A percentile compares a stretch with the other conserved stretches of the same genome.
Evolutionary conservation across 2,888 invertebrate genomes (phyloP).

Genomic region (Drosophila fulvimacula): DNA sequence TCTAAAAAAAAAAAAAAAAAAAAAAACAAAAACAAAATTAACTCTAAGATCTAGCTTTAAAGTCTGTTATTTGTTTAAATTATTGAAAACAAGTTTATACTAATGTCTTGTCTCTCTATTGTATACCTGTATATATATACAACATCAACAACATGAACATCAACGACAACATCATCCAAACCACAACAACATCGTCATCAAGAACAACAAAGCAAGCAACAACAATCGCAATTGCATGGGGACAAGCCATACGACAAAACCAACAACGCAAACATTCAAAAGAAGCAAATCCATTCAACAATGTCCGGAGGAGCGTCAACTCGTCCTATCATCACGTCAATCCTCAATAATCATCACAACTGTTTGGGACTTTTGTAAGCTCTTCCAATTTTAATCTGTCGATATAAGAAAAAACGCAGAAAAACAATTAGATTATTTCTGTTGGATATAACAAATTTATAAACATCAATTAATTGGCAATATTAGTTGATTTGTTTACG

Average conservation of each 20-base stretch:
- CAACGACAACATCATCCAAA: conserved; percentile 31
- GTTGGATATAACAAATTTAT: conserved; percentile 22
- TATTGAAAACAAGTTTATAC: conserved; percentile 69
- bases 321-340: conserved; percentile 2
- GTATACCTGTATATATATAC: conserved; percentile 77
- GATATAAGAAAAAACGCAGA: conserved; percentile 12
- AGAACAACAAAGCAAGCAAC: conserved; percentile 12
- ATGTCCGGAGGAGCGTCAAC: conserved; percentile 8
- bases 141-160: conserved; percentile 43
- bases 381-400: conserved; percentile 71
- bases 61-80: conserved; percentile 76
- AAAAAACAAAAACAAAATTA: conserved; percentile 36
- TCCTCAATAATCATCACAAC: conserved; percentile 1
- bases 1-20: conserved; percentile 33
- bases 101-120: conserved; percentile 80
- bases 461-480: conserved; percentile 31
- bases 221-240: conserved; percentile 15
- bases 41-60: conserved; percentile 64
- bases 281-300: conserved; percentile 11
- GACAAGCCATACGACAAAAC: conserved; percentile 9
- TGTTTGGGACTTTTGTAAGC: conserved; percentile 59
- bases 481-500: conserved; percentile 20
- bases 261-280: neutral
- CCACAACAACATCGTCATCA: conserved; percentile 12
- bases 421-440: conserved; percentile 19